These are phyloP conservation scores for Imbricaverruca yamaguchii DNA, from an alignment of 2,888 invertebrate genomes.

Conservation along the genomic window DNA sequence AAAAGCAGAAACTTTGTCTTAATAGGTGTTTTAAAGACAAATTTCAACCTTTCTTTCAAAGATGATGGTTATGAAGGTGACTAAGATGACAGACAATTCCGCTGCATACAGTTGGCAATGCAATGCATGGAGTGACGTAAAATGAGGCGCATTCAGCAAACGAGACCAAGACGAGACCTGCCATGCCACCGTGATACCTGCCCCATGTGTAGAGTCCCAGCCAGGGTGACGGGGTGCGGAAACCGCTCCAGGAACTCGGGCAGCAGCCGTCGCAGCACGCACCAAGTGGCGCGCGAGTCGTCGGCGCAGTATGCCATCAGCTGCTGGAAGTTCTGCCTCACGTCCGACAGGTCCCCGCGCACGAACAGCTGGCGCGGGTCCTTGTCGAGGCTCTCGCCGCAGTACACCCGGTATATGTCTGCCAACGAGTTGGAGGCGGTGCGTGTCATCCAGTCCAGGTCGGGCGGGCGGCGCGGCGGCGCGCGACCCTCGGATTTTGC, in stretches of 20 bases:
- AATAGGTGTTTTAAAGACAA: too few relatives aligned
- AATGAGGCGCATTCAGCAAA: too few relatives aligned
- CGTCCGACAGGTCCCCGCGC: slow-evolving; percentile 67
- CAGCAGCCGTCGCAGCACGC: slow-evolving; percentile 61
- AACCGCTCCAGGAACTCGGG: slow-evolving; percentile 74
- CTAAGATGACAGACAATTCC: too few relatives aligned
- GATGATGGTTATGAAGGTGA: too few relatives aligned
- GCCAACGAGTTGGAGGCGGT: slow-evolving; percentile 82
- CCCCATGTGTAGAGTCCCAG: slow-evolving; percentile 90
- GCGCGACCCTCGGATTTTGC: slow-evolving; percentile 39
- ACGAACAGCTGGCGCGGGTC: slow-evolving; percentile 73
- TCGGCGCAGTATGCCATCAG: slow-evolving; percentile 82
- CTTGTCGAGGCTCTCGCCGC: slow-evolving; percentile 63
- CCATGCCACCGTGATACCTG: slow-evolving; percentile 38
- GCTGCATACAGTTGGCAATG: too few relatives aligned
- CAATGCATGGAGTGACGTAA: too few relatives aligned
- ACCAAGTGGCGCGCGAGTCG: slow-evolving; percentile 79
- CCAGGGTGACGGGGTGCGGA: slow-evolving; percentile 89
- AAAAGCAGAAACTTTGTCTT: too few relatives aligned
- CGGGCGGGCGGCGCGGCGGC: slow-evolving; percentile 35
- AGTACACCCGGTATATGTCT: slow-evolving; percentile 85
- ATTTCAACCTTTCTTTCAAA: too few relatives aligned
- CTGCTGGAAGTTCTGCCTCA: slow-evolving; percentile 60
- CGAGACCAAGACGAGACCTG: too few relatives aligned
- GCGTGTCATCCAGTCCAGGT: slow-evolving; percentile 65